These are phyloP conservation scores for Drosophila cardini DNA, from an alignment of 1,140 invertebrate species.

Conservation along the genomic window DNA sequence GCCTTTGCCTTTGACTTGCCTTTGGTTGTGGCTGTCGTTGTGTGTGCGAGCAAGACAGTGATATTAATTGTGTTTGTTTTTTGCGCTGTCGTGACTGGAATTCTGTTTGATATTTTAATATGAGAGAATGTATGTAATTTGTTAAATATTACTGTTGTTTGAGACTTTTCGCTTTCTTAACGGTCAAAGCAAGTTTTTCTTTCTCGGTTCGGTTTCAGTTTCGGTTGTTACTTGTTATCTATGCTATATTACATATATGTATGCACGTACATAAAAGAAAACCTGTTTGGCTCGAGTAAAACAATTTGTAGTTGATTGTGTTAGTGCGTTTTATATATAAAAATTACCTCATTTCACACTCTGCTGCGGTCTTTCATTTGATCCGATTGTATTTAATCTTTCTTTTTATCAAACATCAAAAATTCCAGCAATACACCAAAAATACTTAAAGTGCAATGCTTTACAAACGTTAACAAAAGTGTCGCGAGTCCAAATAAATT, in stretches of 20 bases:
- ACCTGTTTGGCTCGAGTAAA: slow-evolving; percentile 60
- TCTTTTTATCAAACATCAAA: slow-evolving; percentile 12
- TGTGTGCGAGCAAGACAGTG: slow-evolving; percentile 16
- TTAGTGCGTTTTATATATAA: slow-evolving; percentile 59
- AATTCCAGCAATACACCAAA: slow-evolving; percentile 26
- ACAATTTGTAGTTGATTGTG: slow-evolving; percentile 46
- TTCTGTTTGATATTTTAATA: slow-evolving; percentile 55
- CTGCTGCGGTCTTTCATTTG: slow-evolving; percentile 33
- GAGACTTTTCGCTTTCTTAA: slow-evolving; percentile 17
- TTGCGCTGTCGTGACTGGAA: slow-evolving; percentile 48
- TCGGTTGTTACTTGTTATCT: slow-evolving; percentile 37
- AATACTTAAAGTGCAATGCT: slow-evolving; percentile 29
- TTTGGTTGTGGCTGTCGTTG: neutral
- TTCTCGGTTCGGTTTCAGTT: slow-evolving; percentile 40
- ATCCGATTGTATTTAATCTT: slow-evolving; percentile 18
- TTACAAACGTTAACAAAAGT: slow-evolving; percentile 26
- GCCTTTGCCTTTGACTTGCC: slow-evolving; percentile 6
- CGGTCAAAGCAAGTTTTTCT: neutral
- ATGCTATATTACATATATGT: slow-evolving; percentile 37
- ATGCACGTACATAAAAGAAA: slow-evolving; percentile 38
- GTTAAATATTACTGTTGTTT: slow-evolving; percentile 21
- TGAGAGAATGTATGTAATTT: slow-evolving; percentile 49
- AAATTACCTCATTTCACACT: slow-evolving; percentile 81
- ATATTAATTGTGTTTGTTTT: slow-evolving; percentile 40
- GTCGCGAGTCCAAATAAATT: slow-evolving; percentile 41